Evolutionary conservation across 2,888 invertebrate genomes (phyloP).

Genomic region (Cheilosia pagana): DNA sequence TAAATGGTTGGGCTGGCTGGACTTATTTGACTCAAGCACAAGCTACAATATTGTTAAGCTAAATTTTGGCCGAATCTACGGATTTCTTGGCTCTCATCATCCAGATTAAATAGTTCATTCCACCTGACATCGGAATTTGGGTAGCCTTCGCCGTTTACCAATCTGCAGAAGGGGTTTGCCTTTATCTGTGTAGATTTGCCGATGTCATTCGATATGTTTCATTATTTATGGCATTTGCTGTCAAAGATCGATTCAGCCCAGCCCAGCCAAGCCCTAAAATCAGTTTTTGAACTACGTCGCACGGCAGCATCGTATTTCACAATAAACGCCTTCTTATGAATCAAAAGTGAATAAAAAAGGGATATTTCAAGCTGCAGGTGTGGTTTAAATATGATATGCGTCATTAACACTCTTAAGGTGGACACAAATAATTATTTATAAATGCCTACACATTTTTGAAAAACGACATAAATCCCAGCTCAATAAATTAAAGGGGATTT

Average conservation of each 20-base stretch:
- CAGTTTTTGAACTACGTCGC: not conserved
- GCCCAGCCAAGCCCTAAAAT: conserved; percentile 2
- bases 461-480: not conserved
- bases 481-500: conserved; percentile 9
- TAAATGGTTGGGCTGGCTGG: too few relatives aligned
- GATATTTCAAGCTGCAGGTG: not conserved
- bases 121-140: too few relatives aligned
- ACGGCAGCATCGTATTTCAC: not conserved
- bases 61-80: too few relatives aligned
- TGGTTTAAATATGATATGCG: not conserved
- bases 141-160: too few relatives aligned
- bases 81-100: too few relatives aligned
- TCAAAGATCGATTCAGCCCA: not conserved
- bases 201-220: not conserved
- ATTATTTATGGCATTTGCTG: not conserved
- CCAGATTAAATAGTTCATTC: too few relatives aligned
- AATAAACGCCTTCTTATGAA: not conserved
- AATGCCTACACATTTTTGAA: not conserved
- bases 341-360: not conserved
- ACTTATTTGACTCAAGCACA: too few relatives aligned
- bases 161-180: too few relatives aligned
- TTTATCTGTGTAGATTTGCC: not conserved
- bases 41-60: too few relatives aligned
- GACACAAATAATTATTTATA: not conserved
- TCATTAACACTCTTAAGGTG: not conserved